Percentiles rank a stretch among this genome's conserved stretches.
These are phyloP conservation scores for Itoplectis maculator DNA, from an alignment of 2,888 invertebrate species.

Conservation along the genomic window DNA sequence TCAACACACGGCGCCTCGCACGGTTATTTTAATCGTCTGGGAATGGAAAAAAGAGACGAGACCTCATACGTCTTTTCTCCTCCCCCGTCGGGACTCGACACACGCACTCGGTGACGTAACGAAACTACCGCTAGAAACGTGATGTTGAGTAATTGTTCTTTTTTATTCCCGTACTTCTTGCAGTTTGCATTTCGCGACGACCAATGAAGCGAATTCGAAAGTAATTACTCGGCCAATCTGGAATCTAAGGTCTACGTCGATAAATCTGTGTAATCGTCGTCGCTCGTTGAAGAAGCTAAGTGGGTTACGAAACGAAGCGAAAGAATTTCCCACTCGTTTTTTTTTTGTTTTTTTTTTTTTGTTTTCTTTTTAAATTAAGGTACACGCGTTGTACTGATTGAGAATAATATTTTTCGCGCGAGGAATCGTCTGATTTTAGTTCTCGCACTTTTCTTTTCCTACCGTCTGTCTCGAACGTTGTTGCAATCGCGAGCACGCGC, in stretches of 20 bases:
- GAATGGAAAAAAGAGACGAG: constrained; percentile 72
- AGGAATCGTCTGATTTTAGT: constrained; percentile 21
- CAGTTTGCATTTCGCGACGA: constrained; percentile 48
- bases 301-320: constrained; percentile 60
- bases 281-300: constrained; percentile 29
- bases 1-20: constrained; percentile 29
- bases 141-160: constrained; percentile 32
- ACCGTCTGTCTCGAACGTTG: neutral
- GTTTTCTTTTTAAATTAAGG: constrained; percentile 45
- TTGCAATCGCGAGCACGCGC: constrained; percentile 5
- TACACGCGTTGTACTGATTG: constrained; percentile 61
- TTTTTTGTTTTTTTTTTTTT: constrained; percentile 40
- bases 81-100: neutral
- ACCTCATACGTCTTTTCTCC: constrained; percentile 22
- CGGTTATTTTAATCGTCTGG: constrained; percentile 54
- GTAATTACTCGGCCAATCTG: constrained; percentile 27
- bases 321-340: too few relatives aligned
- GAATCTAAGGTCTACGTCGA: constrained; percentile 42
- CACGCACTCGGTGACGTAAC: neutral
- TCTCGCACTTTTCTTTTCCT: constrained; percentile 33
- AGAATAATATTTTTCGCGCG: constrained; percentile 44
- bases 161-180: constrained; percentile 1
- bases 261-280: constrained; percentile 46
- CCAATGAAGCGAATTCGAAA: constrained; percentile 45
- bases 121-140: constrained; percentile 26